These are phyloP conservation scores for Therioaphis trifolii DNA, from an alignment of 2,888 invertebrate genomes.

Conservation along the genomic window DNA sequence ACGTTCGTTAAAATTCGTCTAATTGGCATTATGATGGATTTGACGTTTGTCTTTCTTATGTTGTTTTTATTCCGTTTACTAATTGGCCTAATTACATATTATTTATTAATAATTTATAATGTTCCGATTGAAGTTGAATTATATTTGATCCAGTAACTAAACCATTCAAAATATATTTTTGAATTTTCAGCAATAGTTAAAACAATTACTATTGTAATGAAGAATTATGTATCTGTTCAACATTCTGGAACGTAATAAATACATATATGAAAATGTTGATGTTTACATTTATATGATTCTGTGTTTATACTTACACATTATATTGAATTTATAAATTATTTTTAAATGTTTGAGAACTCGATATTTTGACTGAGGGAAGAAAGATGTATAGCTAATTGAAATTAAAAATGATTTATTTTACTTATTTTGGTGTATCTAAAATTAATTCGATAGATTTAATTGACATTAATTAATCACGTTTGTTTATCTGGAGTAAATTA, in stretches of 20 bases:
- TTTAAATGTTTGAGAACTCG: no score
- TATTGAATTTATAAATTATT: no score
- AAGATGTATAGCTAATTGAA: no score
- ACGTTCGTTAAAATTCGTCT: not conserved
- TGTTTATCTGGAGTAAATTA: not conserved
- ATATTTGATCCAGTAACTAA: not conserved
- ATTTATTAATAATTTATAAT: slow-evolving; percentile 2
- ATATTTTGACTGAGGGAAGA: no score
- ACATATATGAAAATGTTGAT: no score
- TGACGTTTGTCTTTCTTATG: slow-evolving; percentile 17
- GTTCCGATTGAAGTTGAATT: not conserved
- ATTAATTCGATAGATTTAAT: no score
- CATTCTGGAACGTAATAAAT: no score
- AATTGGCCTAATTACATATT: slow-evolving; percentile 5
- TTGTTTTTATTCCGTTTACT: not conserved
- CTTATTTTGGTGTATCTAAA: no score
- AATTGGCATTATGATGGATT: slow-evolving; percentile 10
- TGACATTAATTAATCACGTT: not conserved
- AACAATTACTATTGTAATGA: not conserved
- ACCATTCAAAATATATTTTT: not conserved
- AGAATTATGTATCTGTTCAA: not conserved
- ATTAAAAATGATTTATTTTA: no score
- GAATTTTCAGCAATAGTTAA: not conserved
- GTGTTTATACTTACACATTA: no score
- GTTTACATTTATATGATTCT: no score